phyloP scores from a whole-genome alignment of 2,113 vertebrate species.

The Pteronura brasiliensis region DNA sequence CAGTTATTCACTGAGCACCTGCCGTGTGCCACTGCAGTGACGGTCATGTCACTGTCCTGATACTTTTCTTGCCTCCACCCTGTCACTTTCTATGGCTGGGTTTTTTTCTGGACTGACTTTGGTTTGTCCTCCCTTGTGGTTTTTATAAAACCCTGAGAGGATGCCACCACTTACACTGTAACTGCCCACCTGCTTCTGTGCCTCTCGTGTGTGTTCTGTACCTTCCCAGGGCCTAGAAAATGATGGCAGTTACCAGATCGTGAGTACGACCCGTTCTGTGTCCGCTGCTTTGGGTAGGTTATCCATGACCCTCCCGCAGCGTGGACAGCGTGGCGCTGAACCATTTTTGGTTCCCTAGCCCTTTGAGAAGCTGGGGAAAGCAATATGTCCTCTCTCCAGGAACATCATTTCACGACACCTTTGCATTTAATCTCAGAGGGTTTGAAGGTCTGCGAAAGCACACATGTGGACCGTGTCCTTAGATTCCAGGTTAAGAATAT shows the following conservation, averaged over 20 bases:
- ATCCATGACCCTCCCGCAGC: accelerated
- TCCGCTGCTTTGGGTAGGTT: accelerated
- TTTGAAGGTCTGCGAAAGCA: background rate
- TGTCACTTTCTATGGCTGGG: background rate
- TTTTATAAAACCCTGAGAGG: background rate
- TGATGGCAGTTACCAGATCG: background rate
- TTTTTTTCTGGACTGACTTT: background rate
- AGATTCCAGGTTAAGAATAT: background rate
- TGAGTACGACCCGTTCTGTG: too few relatives aligned
- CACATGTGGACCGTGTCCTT: accelerated
- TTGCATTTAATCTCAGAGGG: background rate
- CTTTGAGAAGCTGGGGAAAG: background rate
- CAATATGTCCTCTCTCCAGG: background rate
- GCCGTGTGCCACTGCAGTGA: accelerated
- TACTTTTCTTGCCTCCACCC: accelerated
- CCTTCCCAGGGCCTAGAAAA: background rate
- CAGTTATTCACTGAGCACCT: background rate
- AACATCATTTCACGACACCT: background rate
- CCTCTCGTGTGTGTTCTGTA: background rate
- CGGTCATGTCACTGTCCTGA: accelerated
- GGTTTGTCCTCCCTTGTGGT: background rate
- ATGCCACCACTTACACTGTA: background rate
- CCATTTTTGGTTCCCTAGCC: too few relatives aligned
- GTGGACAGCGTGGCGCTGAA: background rate
- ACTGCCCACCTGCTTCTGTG: background rate